These are phyloP conservation scores for Phyllotreta cruciferae DNA, from an alignment of 2,888 invertebrate genomes.

Conservation along the genomic window DNA sequence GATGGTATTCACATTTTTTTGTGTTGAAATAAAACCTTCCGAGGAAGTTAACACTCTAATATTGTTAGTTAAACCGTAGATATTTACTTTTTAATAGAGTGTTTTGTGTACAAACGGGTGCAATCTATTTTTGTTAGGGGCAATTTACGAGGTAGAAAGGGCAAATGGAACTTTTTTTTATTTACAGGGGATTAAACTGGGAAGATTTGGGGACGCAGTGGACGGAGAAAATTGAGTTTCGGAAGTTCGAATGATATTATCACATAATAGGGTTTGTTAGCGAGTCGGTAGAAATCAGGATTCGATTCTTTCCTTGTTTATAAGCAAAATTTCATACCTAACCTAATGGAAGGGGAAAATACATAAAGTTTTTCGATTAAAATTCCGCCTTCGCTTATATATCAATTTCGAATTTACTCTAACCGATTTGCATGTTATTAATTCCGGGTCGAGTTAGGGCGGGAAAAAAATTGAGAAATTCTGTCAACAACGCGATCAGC, in stretches of 20 bases:
- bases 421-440: no score
- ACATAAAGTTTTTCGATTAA: neutral
- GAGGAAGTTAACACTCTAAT: no score
- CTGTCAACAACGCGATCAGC: neutral
- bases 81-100: no score
- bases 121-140: slow-evolving; percentile 35
- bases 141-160: slow-evolving; percentile 28
- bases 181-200: slow-evolving; percentile 34
- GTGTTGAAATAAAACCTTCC: no score
- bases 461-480: neutral
- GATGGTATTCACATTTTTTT: no score
- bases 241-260: slow-evolving; percentile 34
- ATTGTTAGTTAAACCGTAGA: no score
- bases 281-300: slow-evolving; percentile 17
- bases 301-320: slow-evolving; percentile 20
- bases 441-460: no score
- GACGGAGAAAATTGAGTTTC: slow-evolving; percentile 33
- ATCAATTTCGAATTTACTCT: neutral
- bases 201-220: slow-evolving; percentile 28
- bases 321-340: slow-evolving; percentile 9
- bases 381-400: neutral
- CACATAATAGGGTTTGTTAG: slow-evolving; percentile 28
- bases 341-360: no score
- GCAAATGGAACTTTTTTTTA: slow-evolving; percentile 30
- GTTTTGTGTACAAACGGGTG: slow-evolving; percentile 25